Evolutionary conservation across 1,140 invertebrate genomes (phyloP), one percentile per base, ranked within the genome.

Genomic region (Bathynomus jamesi): DNA sequence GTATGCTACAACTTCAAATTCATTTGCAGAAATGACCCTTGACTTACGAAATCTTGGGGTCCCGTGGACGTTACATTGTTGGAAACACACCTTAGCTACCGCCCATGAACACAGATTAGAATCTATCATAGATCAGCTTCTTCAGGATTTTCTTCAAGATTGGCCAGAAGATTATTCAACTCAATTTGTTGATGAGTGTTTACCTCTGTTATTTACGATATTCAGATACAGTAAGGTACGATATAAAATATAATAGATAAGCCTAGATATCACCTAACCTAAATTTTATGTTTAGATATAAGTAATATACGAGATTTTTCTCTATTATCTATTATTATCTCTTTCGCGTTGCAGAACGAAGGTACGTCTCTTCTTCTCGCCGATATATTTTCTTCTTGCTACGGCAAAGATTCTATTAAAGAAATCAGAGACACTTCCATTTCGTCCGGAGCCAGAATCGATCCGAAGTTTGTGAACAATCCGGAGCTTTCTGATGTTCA

Each of bases 381-480:
- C 3, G 92, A 94, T 81, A 94, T 95, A 69, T 91, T 95, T 78
- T 92, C 90, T 72, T 92, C 90, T 27, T 93, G 91, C 79, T 95
- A 89, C 78, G 92, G 92, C 28, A 91, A 91, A 87, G 91, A 93
- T 80, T 84, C 89, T 0, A 91, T 94, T 67, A 91, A 91, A 79
- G 83, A 87, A 0, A 90, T 94, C 27, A 85, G 87, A 78, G 89
- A 92, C 77, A 88, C 89, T 11, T 86, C 87, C 2, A 83, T 90
- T 27, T 86, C 87, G 8, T 82, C 83, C 21, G 86, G 87, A 73
- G 88, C 91, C 0, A 85, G 91, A 65, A 93, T 94, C 73, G 92
- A 94, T 83, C 91, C 92, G 0, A 91, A 92, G 79, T 95, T 93
- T 83, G 92, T 95, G 64, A 95, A 95, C 82, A 95, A 95, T 84